A percentile compares a stretch with the other conserved stretches of the same genome.
These are phyloP conservation scores for Caenorhabditis sp. DNA, from an alignment of 2,888 invertebrate genomes.

Conservation along the genomic window DNA sequence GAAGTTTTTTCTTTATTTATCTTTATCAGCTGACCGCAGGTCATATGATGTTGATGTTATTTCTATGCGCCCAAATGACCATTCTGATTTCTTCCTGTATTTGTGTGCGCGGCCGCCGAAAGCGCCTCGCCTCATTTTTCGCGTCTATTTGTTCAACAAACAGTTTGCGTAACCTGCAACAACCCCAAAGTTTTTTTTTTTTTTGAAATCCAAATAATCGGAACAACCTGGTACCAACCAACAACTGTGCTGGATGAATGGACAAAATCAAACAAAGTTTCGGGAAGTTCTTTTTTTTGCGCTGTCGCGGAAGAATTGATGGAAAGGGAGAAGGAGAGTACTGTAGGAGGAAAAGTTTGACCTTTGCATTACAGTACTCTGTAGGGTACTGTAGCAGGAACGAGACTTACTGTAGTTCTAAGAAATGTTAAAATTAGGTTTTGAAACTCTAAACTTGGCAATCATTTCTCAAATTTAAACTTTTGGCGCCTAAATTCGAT, in stretches of 20 bases:
- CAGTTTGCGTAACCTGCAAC: conserved; percentile 3
- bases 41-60: no score
- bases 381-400: no score
- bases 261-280: not conserved
- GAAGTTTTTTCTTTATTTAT: not conserved
- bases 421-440: no score
- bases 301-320: conserved; percentile 3
- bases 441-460: no score
- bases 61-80: not conserved
- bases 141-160: not conserved
- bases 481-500: no score
- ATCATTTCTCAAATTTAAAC: no score
- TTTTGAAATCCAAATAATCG: conserved; percentile 34
- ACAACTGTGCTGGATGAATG: conserved; percentile 4
- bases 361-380: no score
- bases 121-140: not conserved
- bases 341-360: no score
- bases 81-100: not conserved
- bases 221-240: conserved; percentile 37
- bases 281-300: no score
- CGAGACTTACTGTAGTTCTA: no score
- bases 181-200: conserved; percentile 2
- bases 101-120: not conserved
- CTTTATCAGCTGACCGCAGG: not conserved
- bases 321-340: conserved; percentile 1